Base-by-base conservation (phyloP, 2,888 invertebrate species). In the Euclidia mi region DNA sequence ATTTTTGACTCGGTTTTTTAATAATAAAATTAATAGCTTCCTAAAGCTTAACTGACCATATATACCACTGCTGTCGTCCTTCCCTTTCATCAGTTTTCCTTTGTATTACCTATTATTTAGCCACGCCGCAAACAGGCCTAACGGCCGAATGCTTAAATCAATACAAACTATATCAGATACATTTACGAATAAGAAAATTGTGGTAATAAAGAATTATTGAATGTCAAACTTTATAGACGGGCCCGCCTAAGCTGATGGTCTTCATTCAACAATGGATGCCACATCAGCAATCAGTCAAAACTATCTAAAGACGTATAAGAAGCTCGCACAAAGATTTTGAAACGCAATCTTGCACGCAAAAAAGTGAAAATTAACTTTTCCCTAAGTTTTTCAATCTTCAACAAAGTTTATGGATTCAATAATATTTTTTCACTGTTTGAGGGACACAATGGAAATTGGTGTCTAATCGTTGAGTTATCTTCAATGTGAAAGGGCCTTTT, bases 21-120 rank as follows among this genome's bases (percentile, higher is more conserved):
- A 46, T 69, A 76, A 72, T 73, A 77, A 72, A 81, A 79, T 76
- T 82, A 71, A 83, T 82, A 77, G 65, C 57, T 74, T 71, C 70
- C 73, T 47, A 71, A 75, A 71, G 78, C 74, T 69, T 80, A 84
- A 82, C 82, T 84, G 80, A 78, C 81, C 84, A 75, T n/a, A 66
- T 59, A 62, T 66, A 64, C 71, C 68, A 62, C 64, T 66, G 68
- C 69, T 61, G 71, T 67, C 71, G 61, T 62, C 55, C 64, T 65
- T 76, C 68, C 71, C 68, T 80, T 78, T 77, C 69, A 75, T 75
- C 73, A 62, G 65, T 63, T 72, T 74, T 63, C 66, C 67, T 80
- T 77, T 79, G 71, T 81, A 65, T 75, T 81, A n/a, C n/a, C n/a
- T n/a, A 72, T 74, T 79, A 77, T 79, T 79, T 68, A 73, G 65